Evolutionary conservation across 2,113 vertebrate species (phyloP).

Genomic region (Phalacrocorax pelagicus): DNA sequence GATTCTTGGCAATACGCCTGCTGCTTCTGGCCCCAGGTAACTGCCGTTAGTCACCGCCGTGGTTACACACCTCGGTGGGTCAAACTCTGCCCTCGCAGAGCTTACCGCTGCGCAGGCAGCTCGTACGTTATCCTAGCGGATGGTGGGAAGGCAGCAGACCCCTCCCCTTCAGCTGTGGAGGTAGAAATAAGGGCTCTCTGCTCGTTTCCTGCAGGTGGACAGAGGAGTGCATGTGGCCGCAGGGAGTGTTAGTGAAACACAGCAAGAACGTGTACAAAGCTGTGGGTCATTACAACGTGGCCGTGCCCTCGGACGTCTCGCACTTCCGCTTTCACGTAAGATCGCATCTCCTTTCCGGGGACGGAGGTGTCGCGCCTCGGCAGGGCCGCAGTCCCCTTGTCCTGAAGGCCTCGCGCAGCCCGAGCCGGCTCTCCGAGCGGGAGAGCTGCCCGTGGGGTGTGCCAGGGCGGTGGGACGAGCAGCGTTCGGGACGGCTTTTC

Average conservation of each 20-base stretch:
- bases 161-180: not conserved
- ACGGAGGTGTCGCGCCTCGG: fast-evolving
- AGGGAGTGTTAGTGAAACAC: slow-evolving; percentile 96
- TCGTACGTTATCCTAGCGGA: fast-evolving
- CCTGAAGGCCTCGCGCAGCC: fast-evolving
- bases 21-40: not conserved
- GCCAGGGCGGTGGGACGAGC: fast-evolving
- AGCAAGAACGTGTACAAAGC: slow-evolving; percentile 99
- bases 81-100: not conserved
- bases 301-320: slow-evolving; percentile 94
- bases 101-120: fast-evolving
- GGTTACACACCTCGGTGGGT: fast-evolving
- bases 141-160: not conserved
- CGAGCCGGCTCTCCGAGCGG: not conserved
- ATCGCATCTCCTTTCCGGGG: not conserved
- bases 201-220: slow-evolving; percentile 84
- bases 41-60: fast-evolving
- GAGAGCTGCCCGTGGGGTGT: not conserved
- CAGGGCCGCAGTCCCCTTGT: fast-evolving
- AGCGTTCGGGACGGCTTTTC: fast-evolving
- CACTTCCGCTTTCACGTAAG: slow-evolving; percentile 99
- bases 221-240: slow-evolving; percentile 97
- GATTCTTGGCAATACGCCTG: not conserved
- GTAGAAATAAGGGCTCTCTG: not conserved
- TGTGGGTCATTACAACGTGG: slow-evolving; percentile 96